phyloP scores from a whole-genome alignment of 2,113 vertebrate genomes.

The Halcyon malimbica region DNA sequence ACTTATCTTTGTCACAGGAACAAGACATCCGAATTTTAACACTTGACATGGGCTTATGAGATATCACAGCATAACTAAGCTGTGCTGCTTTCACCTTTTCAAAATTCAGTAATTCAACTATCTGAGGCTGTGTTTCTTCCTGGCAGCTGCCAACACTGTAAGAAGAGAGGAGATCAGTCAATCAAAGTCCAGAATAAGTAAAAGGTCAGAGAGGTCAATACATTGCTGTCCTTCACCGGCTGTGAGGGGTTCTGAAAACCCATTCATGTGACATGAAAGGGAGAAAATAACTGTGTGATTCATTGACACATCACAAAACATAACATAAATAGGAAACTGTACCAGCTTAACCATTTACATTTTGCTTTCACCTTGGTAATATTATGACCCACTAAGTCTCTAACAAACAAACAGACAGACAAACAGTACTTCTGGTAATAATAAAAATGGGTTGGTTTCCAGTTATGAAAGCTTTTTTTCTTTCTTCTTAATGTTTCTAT shows the following conservation, averaged over 20 bases:
- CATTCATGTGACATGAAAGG: slow-evolving; percentile 4
- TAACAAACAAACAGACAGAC: not conserved
- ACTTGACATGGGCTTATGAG: not conserved
- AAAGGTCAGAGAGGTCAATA: slow-evolving; percentile 35
- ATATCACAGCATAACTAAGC: not conserved
- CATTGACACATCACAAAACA: not conserved
- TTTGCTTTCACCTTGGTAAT: not conserved
- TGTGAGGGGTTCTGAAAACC: not conserved
- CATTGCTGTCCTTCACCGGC: slow-evolving; percentile 3
- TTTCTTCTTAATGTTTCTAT: not conserved
- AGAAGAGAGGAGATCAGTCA: slow-evolving; percentile 16
- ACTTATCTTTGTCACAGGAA: not conserved
- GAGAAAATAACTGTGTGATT: not conserved
- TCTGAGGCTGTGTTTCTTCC: not conserved
- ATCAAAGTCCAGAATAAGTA: slow-evolving; percentile 21
- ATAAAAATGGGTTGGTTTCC: not conserved
- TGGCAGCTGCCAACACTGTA: not conserved
- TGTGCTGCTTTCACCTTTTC: slow-evolving; percentile 20
- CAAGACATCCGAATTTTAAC: slow-evolving; percentile 12
- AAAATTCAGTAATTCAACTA: slow-evolving; percentile 11
- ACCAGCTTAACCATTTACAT: not conserved
- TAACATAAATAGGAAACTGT: not conserved
- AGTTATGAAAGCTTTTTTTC: not conserved
- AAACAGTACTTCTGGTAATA: fast-evolving
- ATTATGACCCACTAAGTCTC: not conserved